Percentiles rank a stretch among this genome's conserved stretches.
These are phyloP conservation scores for Maniola jurtina DNA, from an alignment of 1,140 invertebrate genomes.

Conservation along the genomic window DNA sequence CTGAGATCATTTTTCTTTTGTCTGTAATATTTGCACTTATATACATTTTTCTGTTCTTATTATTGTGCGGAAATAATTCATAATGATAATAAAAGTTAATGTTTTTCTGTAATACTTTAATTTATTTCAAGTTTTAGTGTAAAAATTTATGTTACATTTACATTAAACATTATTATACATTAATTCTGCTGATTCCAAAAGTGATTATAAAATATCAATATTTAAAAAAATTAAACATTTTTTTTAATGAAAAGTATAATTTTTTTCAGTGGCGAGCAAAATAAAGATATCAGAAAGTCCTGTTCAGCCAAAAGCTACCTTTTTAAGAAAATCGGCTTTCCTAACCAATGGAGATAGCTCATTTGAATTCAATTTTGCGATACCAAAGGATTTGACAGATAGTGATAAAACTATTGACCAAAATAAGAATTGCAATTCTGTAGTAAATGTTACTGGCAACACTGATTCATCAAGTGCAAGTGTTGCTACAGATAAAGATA, in stretches of 20 bases:
- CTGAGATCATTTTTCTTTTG: background rate
- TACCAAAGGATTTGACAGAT: slow-evolving; percentile 46
- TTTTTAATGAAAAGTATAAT: slow-evolving; percentile 15
- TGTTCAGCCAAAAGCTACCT: slow-evolving; percentile 67
- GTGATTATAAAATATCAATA: background rate
- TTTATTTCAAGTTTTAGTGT: background rate
- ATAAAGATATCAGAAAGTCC: slow-evolving; percentile 68
- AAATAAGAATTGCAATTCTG: slow-evolving; percentile 25
- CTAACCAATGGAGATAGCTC: slow-evolving; percentile 59
- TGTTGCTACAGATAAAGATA: slow-evolving; percentile 29
- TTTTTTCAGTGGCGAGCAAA: slow-evolving; percentile 73
- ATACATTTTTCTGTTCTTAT: background rate
- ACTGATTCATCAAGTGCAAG: slow-evolving; percentile 30
- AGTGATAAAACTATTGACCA: slow-evolving; percentile 23
- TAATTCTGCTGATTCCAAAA: no score
- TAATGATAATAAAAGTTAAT: slow-evolving; percentile 27
- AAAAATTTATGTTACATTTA: background rate
- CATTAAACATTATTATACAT: no score
- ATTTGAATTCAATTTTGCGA: slow-evolving; percentile 66
- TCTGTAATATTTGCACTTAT: background rate
- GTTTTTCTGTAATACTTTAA: slow-evolving; percentile 14
- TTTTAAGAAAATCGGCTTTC: slow-evolving; percentile 69
- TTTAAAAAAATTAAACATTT: background rate
- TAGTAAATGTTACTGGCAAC: slow-evolving; percentile 32
- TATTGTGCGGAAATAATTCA: background rate